Evolutionary conservation across 2,888 invertebrate species (phyloP).

Genomic region (Polietes domitor): DNA sequence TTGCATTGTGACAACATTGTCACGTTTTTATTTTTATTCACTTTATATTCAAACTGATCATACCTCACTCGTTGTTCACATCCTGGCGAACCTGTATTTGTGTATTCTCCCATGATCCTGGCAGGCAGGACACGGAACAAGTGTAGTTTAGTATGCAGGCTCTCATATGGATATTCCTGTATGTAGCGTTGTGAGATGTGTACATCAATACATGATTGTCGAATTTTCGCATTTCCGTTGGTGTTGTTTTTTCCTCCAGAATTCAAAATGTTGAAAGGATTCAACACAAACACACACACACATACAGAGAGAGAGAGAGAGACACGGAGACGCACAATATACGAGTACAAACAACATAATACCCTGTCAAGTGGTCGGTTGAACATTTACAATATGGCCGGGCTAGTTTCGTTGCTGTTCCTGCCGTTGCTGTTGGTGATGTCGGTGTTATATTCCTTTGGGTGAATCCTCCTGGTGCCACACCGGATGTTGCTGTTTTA

Average conservation of each 20-base stretch:
- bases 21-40: too few relatives aligned
- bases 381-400: slow-evolving; percentile 48
- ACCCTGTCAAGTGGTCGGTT: slow-evolving; percentile 67
- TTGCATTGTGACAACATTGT: too few relatives aligned
- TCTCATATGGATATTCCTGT: not conserved
- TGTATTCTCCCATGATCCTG: not conserved
- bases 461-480: slow-evolving; percentile 8
- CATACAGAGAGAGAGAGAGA: slow-evolving; percentile 5
- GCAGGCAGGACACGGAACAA: slow-evolving; percentile 15
- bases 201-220: slow-evolving; percentile 59
- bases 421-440: not conserved
- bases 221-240: slow-evolving; percentile 48
- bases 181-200: not conserved
- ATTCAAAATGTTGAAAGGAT: slow-evolving; percentile 38
- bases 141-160: slow-evolving; percentile 8
- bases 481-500: slow-evolving; percentile 16
- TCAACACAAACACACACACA: slow-evolving; percentile 44
- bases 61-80: slow-evolving; percentile 2
- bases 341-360: slow-evolving; percentile 60
- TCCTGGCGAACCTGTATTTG: not conserved
- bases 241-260: not conserved
- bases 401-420: slow-evolving; percentile 42
- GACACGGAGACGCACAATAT: slow-evolving; percentile 13
- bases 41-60: not conserved
- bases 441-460: slow-evolving; percentile 39